Base-by-base conservation (phyloP, 2,888 invertebrate species). In the Ceraclea dissimilis region DNA sequence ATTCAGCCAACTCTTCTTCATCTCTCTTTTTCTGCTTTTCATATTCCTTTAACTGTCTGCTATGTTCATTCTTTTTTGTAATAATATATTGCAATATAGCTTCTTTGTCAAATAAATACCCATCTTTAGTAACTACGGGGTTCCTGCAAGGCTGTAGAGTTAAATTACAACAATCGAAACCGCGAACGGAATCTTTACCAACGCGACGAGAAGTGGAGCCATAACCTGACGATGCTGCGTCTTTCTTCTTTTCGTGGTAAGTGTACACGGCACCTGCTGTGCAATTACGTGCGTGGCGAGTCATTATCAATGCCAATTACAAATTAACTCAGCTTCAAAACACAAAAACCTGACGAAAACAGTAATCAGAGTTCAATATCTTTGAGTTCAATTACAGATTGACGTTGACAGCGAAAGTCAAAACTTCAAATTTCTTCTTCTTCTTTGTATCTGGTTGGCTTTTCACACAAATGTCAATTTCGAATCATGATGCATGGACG, bases 251-350 rank as follows among this genome's bases (percentile, higher is more conserved):
- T 69, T 99, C 99, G 66, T 96, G 93, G 67, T 99, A 98, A 0
- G 98, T 95, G 70, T 99, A 99, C 10, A 98, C 97, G 8, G 97
- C 93, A 56, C 96, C 94, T 1, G 99, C 98, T 1, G 99, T 99
- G 67, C 94, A 94, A 75, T 99, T 99, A 71, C 93, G 86, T 10
- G 96, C 98, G 69, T 99, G 99, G 53, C 99, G 82, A 1, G 94
- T 94, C 94, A 94, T 94, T 33, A 39, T 39, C n/a, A 13, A 16
- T n/a, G n/a, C n/a, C n/a, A n/a, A n/a, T n/a, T n/a, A n/a, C n/a
- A n/a, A n/a, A n/a, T n/a, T n/a, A n/a, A n/a, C n/a, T n/a, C n/a
- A n/a, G n/a, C n/a, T n/a, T n/a, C n/a, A n/a, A n/a, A n/a, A n/a
- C n/a, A n/a, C n/a, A n/a, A n/a, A n/a, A n/a, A n/a, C n/a, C n/a